phyloP scores from a whole-genome alignment of 2,888 invertebrate species.

The Melanostoma scalare region DNA sequence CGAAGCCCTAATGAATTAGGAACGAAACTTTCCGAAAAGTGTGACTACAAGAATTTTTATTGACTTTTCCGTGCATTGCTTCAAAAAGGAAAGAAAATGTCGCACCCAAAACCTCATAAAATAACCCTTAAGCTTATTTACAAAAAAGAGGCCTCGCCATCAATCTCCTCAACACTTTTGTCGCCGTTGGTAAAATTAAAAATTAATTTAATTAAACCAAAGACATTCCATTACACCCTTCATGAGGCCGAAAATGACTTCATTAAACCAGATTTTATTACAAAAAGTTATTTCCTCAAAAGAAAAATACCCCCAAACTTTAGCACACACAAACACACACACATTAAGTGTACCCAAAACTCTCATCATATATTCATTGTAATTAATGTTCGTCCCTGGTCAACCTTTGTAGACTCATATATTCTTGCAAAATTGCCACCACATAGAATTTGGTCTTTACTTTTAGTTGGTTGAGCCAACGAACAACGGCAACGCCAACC shows the following conservation, averaged over 20 bases:
- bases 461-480: neutral
- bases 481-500: too few relatives aligned
- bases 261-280: slow-evolving; percentile 61
- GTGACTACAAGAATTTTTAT: too few relatives aligned
- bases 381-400: slow-evolving; percentile 68
- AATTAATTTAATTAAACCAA: slow-evolving; percentile 73
- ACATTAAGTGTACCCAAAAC: slow-evolving; percentile 58
- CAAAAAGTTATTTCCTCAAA: slow-evolving; percentile 38
- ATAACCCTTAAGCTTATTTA: too few relatives aligned
- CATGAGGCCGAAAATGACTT: slow-evolving; percentile 31
- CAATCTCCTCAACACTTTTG: slow-evolving; percentile 43
- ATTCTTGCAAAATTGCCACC: slow-evolving; percentile 48
- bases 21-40: too few relatives aligned
- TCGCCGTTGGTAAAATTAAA: slow-evolving; percentile 51
- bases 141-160: slow-evolving; percentile 2
- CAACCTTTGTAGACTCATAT: slow-evolving; percentile 68
- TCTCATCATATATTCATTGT: slow-evolving; percentile 70
- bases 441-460: slow-evolving; percentile 9
- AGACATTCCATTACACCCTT: slow-evolving; percentile 57
- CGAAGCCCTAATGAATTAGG: too few relatives aligned
- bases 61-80: too few relatives aligned
- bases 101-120: too few relatives aligned
- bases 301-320: slow-evolving; percentile 36
- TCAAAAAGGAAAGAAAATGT: too few relatives aligned
- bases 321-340: neutral